phyloP scores from a whole-genome alignment of 2,888 invertebrate species.

The Ormyrus pomaceus region DNA sequence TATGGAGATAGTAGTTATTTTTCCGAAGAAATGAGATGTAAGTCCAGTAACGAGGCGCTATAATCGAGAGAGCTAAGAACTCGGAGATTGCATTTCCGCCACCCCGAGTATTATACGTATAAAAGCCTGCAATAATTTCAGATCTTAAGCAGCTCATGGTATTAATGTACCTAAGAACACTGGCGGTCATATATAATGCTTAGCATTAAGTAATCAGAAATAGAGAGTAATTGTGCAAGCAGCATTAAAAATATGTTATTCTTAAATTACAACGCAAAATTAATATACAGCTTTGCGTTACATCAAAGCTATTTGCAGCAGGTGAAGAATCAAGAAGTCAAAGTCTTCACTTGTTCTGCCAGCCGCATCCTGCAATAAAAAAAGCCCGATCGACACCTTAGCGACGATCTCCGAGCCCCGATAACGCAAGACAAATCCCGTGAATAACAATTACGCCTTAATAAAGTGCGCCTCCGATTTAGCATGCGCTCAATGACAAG shows the following conservation, averaged over 20 bases:
- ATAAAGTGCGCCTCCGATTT: slow-evolving; percentile 24
- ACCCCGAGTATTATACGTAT: not conserved
- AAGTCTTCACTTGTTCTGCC: not conserved
- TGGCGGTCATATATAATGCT: slow-evolving; percentile 24
- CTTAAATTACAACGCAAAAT: too few relatives aligned
- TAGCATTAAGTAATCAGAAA: slow-evolving; percentile 22
- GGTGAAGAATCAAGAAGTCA: too few relatives aligned
- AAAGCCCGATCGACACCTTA: slow-evolving; percentile 42
- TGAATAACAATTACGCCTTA: slow-evolving; percentile 35
- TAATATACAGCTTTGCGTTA: too few relatives aligned
- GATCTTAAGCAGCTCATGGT: not conserved
- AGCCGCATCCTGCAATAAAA: not conserved
- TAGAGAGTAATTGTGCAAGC: slow-evolving; percentile 13
- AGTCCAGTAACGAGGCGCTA: slow-evolving; percentile 31
- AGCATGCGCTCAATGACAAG: slow-evolving; percentile 23
- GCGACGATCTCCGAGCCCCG: slow-evolving; percentile 32
- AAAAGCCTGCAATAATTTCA: slow-evolving; percentile 41
- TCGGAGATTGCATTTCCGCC: slow-evolving; percentile 43
- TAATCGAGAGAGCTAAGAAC: slow-evolving; percentile 41
- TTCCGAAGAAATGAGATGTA: slow-evolving; percentile 27
- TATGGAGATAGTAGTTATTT: slow-evolving; percentile 13
- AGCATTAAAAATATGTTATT: not conserved
- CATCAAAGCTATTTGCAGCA: too few relatives aligned
- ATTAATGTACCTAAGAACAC: slow-evolving; percentile 31
- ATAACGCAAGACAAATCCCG: slow-evolving; percentile 20